Percentiles rank a stretch among this genome's conserved stretches.
Conservation (phyloP, 2,797 vertebrate species). For the Peromyscus eremicus region DNA sequence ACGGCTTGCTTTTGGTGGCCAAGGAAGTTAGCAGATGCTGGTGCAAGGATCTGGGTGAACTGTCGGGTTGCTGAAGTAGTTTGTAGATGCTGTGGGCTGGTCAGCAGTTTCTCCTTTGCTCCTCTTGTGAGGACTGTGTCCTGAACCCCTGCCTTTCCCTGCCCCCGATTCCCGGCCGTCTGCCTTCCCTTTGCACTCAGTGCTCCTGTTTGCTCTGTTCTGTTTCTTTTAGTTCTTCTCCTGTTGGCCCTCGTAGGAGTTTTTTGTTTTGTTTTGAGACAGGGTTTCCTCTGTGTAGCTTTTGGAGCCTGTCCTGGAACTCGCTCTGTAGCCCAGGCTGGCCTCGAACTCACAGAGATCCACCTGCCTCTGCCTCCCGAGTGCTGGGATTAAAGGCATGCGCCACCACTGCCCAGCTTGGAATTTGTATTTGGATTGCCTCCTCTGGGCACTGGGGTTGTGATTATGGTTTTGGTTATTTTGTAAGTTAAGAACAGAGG, state of each 20-base stretch:
- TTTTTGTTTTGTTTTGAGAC: background rate
- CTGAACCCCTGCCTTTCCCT: background rate
- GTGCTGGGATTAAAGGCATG: no score
- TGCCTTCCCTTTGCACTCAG: background rate
- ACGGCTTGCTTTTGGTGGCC: background rate
- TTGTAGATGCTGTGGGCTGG: background rate
- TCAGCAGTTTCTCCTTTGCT: background rate
- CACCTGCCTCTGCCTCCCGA: no score
- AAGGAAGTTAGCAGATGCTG: background rate
- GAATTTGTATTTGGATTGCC: background rate
- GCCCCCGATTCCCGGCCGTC: background rate
- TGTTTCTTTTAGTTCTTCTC: background rate
- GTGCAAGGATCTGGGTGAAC: background rate
- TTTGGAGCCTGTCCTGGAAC: no score
- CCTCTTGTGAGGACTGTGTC: background rate
- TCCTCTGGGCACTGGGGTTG: background rate
- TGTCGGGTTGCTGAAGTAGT: background rate
- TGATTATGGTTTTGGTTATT: background rate
- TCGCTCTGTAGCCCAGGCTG: no score
- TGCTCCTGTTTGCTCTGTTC: background rate
- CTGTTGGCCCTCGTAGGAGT: background rate
- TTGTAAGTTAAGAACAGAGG: slow-evolving; percentile 40
- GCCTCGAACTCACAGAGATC: no score
- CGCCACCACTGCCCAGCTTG: background rate
- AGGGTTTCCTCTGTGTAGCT: no score